Conservation (phyloP, 2,888 invertebrate species). For the Aspidiotus rigidus region DNA sequence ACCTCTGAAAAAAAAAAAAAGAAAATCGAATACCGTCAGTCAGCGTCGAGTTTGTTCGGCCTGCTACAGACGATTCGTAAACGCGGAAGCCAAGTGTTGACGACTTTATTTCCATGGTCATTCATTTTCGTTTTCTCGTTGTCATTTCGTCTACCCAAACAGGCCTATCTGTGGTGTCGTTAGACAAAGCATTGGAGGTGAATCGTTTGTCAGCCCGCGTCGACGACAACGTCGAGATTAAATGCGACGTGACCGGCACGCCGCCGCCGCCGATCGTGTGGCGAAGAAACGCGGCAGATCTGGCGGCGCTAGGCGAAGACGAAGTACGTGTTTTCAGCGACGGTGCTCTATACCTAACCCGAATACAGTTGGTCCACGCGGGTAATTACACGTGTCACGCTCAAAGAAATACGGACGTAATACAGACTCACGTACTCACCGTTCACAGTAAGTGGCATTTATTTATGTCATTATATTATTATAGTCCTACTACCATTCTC, state of each 20-base stretch:
- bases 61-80: not conserved
- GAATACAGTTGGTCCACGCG: constrained; percentile 61
- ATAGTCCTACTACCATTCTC: not conserved
- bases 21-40: too few species aligned
- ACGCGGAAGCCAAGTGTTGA: not conserved
- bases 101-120: constrained; percentile 3
- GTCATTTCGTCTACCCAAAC: constrained; percentile 20
- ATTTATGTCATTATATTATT: too few species aligned
- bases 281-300: constrained; percentile 57
- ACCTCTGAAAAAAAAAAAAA: too few species aligned
- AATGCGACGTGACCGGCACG: constrained; percentile 63
- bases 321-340: constrained; percentile 60
- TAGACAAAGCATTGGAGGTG: constrained; percentile 61
- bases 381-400: constrained; percentile 72
- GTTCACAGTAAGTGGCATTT: constrained; percentile 55
- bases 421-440: constrained; percentile 62
- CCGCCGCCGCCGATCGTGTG: constrained; percentile 62
- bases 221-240: constrained; percentile 67
- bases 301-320: constrained; percentile 44
- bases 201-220: constrained; percentile 61
- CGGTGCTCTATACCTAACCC: constrained; percentile 62
- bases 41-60: not conserved
- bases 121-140: not conserved
- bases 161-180: constrained; percentile 62
- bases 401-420: constrained; percentile 58